Percentiles rank a stretch among this genome's conserved stretches.
Evolutionary conservation across 2,113 vertebrate genomes (phyloP).

Genomic region (Saccopteryx leptura): DNA sequence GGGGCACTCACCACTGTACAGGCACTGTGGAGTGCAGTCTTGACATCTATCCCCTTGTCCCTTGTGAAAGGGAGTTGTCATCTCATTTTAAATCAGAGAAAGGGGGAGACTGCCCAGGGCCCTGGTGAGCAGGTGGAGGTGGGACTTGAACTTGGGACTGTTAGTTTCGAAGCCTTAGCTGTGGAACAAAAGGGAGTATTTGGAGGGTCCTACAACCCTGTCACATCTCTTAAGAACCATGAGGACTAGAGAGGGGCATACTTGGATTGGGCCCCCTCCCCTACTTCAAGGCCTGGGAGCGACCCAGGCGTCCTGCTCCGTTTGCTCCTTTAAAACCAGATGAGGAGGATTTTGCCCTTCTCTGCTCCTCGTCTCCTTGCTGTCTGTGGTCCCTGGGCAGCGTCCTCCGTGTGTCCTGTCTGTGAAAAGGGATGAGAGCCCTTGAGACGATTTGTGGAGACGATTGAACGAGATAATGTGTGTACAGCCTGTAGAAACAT

Average conservation of each 20-base stretch:
- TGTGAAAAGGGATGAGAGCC: background rate
- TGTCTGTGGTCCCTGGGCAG: fast-evolving
- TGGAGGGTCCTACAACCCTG: background rate
- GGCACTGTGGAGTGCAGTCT: background rate
- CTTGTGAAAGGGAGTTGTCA: background rate
- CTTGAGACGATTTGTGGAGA: background rate
- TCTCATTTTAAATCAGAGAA: background rate
- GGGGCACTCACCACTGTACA: fast-evolving
- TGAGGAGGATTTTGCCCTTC: background rate
- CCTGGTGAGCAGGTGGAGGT: background rate
- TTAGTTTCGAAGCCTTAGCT: background rate
- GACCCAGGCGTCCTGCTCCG: background rate
- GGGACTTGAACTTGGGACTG: background rate
- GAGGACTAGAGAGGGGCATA: background rate
- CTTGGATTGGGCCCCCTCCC: background rate
- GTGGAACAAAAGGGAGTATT: background rate
- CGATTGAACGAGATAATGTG: background rate
- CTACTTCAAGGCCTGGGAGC: background rate
- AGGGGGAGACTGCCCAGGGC: background rate
- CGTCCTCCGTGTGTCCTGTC: background rate
- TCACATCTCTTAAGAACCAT: background rate
- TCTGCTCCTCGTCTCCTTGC: background rate
- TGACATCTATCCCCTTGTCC: background rate
- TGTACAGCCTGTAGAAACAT: background rate
- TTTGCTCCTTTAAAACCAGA: background rate